phyloP scores from a whole-genome alignment of 2,797 vertebrate genomes.

The Poliocrania exsul region DNA sequence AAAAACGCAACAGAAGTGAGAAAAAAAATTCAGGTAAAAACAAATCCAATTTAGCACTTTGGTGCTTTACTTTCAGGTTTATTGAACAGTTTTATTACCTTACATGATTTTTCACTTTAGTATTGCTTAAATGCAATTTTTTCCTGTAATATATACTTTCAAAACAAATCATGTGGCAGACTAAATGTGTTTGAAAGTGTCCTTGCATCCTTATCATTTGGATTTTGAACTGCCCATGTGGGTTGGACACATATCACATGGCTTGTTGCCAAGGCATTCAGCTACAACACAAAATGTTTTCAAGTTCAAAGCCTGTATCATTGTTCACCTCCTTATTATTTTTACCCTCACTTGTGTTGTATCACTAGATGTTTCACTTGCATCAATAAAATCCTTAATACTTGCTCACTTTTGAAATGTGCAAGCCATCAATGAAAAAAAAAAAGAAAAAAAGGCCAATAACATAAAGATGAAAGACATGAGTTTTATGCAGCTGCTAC shows the following conservation, averaged over 20 bases:
- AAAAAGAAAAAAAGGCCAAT: not conserved
- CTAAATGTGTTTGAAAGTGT: conserved; percentile 7
- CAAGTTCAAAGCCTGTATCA: conserved; percentile 34
- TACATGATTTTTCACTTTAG: not conserved
- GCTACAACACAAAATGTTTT: conserved; percentile 13
- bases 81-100: not conserved
- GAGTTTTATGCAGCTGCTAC: conserved; percentile 13
- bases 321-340: conserved; percentile 12
- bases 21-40: not conserved
- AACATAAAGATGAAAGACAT: not conserved
- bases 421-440: not conserved
- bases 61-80: not conserved
- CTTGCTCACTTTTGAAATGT: conserved; percentile 14
- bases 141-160: not conserved
- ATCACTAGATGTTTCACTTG: not conserved
- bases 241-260: not conserved
- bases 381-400: conserved; percentile 14
- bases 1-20: not conserved
- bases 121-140: not conserved
- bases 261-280: conserved; percentile 20
- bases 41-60: not conserved
- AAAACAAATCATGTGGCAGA: not conserved
- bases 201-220: conserved; percentile 20
- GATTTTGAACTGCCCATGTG: conserved; percentile 37
- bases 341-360: not conserved